phyloP scores from a whole-genome alignment of 2,113 vertebrate genomes.

The Leptodactylus fuscus region DNA sequence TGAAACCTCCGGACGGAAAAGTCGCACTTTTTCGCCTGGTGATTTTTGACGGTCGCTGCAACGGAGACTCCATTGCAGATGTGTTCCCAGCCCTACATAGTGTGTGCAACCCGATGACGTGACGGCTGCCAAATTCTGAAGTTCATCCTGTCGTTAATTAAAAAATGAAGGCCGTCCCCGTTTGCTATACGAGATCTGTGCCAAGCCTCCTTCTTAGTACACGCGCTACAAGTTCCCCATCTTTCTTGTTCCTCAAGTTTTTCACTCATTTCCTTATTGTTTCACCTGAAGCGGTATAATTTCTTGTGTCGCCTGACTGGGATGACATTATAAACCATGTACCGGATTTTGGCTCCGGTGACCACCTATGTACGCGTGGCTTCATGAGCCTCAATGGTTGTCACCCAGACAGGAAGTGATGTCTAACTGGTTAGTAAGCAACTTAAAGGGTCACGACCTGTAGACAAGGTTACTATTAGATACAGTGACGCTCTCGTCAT shows the following conservation, averaged over 20 bases:
- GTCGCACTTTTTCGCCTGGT: too few species aligned
- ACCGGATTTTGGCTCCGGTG: not conserved
- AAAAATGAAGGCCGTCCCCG: not conserved
- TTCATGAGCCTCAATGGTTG: not conserved
- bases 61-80: too few species aligned
- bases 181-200: not conserved
- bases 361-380: not conserved
- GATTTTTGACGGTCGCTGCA: too few species aligned
- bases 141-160: not conserved
- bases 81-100: too few species aligned
- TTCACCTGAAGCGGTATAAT: not conserved
- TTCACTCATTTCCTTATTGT: not conserved
- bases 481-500: too few species aligned
- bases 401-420: not conserved
- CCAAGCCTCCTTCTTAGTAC: not conserved
- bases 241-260: not conserved
- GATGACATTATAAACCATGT: not conserved
- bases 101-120: not conserved
- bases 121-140: not conserved
- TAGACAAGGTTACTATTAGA: too few species aligned
- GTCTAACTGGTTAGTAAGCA: too few species aligned
- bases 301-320: not conserved
- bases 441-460: too few species aligned
- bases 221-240: not conserved
- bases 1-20: too few species aligned